phyloP scores from a whole-genome alignment of 2,888 invertebrate species.

The Isoperla grammatica region DNA sequence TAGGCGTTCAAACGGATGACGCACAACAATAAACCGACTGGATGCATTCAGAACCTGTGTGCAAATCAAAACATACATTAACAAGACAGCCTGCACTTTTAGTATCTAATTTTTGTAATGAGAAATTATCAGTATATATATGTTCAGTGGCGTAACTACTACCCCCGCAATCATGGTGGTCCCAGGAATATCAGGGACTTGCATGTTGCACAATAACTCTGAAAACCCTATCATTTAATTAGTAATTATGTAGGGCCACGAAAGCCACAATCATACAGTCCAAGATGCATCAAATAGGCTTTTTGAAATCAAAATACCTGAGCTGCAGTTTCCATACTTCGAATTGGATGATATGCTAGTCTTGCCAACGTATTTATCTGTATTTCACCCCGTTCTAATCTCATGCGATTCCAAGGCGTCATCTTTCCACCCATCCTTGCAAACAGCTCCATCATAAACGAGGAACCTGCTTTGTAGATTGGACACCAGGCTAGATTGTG shows the following conservation, averaged over 20 bases:
- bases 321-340: slow-evolving; percentile 31
- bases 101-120: neutral
- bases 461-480: slow-evolving; percentile 41
- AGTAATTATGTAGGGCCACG: too few species aligned
- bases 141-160: too few species aligned
- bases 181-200: too few species aligned
- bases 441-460: slow-evolving; percentile 41
- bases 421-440: slow-evolving; percentile 36
- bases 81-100: neutral
- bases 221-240: too few species aligned
- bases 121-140: slow-evolving; percentile 21
- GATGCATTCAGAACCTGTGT: slow-evolving; percentile 37
- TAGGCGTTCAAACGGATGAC: slow-evolving; percentile 50
- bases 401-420: slow-evolving; percentile 33
- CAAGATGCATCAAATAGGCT: too few species aligned
- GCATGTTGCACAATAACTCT: too few species aligned
- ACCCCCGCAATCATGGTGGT: too few species aligned
- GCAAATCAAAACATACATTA: slow-evolving; percentile 3
- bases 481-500: slow-evolving; percentile 41
- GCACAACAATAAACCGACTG: slow-evolving; percentile 45
- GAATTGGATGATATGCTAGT: slow-evolving; percentile 36
- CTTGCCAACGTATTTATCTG: slow-evolving; percentile 38
- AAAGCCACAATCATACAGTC: too few species aligned
- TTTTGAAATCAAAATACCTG: too few species aligned
- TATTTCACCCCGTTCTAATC: slow-evolving; percentile 31